These are phyloP conservation scores for Drosophila testacea DNA, from an alignment of 2,888 invertebrate genomes.

Conservation along the genomic window DNA sequence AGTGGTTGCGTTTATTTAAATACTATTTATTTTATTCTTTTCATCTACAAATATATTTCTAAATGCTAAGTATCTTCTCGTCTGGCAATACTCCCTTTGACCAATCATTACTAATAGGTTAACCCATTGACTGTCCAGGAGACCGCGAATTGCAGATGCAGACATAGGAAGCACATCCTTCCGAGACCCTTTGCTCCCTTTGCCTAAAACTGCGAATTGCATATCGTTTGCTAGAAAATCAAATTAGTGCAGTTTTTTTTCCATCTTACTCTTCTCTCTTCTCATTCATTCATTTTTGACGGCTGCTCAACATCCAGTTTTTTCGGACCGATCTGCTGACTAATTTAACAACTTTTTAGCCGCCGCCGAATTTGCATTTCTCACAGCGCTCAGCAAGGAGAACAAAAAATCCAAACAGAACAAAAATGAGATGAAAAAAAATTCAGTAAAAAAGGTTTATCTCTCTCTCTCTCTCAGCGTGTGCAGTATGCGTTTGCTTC, in stretches of 20 bases:
- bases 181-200: slow-evolving; percentile 15
- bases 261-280: not conserved
- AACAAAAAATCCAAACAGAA: slow-evolving; percentile 10
- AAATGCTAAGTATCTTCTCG: not conserved
- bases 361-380: slow-evolving; percentile 75
- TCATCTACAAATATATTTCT: not conserved
- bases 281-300: slow-evolving; percentile 16
- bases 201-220: slow-evolving; percentile 50
- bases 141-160: slow-evolving; percentile 4
- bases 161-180: not conserved
- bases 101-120: not conserved
- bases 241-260: slow-evolving; percentile 74
- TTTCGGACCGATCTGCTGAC: slow-evolving; percentile 51
- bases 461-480: slow-evolving; percentile 22
- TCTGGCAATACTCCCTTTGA: not conserved
- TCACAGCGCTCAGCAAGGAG: slow-evolving; percentile 52
- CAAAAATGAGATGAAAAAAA: slow-evolving; percentile 22
- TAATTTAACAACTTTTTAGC: slow-evolving; percentile 65
- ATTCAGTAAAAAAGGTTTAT: slow-evolving; percentile 51
- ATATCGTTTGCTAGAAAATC: slow-evolving; percentile 34
- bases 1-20: too few relatives aligned
- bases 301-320: slow-evolving; percentile 43
- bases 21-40: too few relatives aligned
- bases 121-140: not conserved
- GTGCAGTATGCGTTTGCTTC: slow-evolving; percentile 14